Evolutionary conservation across 92 coral and sea anemone genomes (phyloP).

Genomic region (Porites rus): DNA sequence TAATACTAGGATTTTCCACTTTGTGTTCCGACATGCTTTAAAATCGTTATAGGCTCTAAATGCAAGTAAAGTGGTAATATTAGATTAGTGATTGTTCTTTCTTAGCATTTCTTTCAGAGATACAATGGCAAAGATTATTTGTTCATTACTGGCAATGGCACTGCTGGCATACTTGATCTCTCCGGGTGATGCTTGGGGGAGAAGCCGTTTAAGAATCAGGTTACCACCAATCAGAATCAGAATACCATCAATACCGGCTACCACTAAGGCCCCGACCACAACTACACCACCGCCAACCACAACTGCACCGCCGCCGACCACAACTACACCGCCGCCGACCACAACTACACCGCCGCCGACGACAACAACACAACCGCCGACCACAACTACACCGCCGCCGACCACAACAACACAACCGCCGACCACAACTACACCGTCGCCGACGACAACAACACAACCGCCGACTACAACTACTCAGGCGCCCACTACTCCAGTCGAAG

Average conservation of each 20-base stretch:
- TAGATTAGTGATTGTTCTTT: no score
- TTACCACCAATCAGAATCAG: conserved; percentile 1
- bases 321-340: neutral
- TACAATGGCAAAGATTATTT: neutral
- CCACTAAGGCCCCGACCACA: neutral
- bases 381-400: neutral
- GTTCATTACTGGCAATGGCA: neutral
- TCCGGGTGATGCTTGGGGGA: conserved; percentile 2
- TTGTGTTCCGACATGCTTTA: no score
- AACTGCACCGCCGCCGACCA: neutral
- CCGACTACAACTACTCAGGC: conserved; percentile 16
- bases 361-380: neutral
- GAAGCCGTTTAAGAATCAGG: neutral
- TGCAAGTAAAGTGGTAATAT: no score
- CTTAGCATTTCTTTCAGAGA: neutral
- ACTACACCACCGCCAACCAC: neutral
- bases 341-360: neutral
- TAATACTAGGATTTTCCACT: no score
- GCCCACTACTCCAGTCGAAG: conserved; percentile 5
- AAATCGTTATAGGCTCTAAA: no score
- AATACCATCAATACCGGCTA: neutral
- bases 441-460: neutral
- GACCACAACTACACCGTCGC: neutral
- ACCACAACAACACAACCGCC: conserved; percentile 12
- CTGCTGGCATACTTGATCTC: neutral